Evolutionary conservation across 1,140 invertebrate species (phyloP).

Genomic region (Atta cephalotes): DNA sequence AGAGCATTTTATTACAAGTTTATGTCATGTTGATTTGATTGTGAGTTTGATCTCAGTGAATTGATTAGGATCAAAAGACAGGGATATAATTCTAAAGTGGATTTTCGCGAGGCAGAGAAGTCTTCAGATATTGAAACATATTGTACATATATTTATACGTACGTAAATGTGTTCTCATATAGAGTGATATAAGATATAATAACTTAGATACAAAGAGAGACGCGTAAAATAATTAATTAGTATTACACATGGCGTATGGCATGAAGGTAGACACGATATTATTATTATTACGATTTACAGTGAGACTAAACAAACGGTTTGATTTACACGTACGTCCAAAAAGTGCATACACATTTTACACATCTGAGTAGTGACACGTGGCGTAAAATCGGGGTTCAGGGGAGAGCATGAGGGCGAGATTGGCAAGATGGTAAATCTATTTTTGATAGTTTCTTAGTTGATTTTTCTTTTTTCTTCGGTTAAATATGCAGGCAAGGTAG

Average conservation of each 20-base stretch:
- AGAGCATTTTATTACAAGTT: background rate
- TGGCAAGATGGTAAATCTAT: background rate
- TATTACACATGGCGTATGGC: constrained; percentile 72
- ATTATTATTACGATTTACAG: constrained; percentile 54
- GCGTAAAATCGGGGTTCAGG: background rate
- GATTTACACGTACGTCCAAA: constrained; percentile 54
- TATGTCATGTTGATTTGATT: background rate
- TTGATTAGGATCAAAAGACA: constrained; percentile 32
- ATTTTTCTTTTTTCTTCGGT: constrained; percentile 42
- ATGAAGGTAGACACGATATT: constrained; percentile 65
- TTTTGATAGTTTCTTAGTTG: constrained; percentile 11
- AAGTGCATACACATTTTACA: constrained; percentile 65
- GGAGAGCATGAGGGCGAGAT: background rate
- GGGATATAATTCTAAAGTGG: constrained; percentile 22
- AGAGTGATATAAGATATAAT: constrained; percentile 71
- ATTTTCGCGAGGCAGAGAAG: constrained; percentile 38
- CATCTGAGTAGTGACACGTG: constrained; percentile 29
- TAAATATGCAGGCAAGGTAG: constrained; percentile 70
- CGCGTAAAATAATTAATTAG: constrained; percentile 79
- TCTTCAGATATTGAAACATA: constrained; percentile 75
- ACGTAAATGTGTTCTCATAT: constrained; percentile 74
- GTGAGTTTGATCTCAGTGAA: constrained; percentile 12
- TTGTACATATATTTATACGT: constrained; percentile 77
- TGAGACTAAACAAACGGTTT: constrained; percentile 64
- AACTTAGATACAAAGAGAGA: constrained; percentile 75